Evolutionary conservation across 2,888 invertebrate genomes (phyloP).

Genomic region (Lycaena phlaeas): DNA sequence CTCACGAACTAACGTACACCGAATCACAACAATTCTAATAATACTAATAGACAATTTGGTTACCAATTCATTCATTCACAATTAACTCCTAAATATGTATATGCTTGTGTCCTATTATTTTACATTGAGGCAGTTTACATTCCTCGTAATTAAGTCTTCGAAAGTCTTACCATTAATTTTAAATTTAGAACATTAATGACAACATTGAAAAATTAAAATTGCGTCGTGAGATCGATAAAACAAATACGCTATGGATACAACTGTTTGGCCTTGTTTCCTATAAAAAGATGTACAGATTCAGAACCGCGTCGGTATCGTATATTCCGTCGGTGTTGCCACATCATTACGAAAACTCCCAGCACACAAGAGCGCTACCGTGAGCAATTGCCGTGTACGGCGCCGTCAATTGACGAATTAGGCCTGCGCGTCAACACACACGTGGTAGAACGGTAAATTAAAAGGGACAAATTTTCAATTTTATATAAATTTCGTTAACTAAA

Average conservation of each 20-base stretch:
- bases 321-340: conserved; percentile 11
- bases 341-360: conserved; percentile 20
- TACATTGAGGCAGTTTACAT: conserved; percentile 1
- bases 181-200: conserved; percentile 2
- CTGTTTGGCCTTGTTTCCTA: no score
- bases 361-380: conserved; percentile 53
- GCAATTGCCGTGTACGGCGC: conserved; percentile 64
- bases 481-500: neutral
- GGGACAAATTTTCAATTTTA: neutral
- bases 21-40: conserved; percentile 5
- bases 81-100: conserved; percentile 4
- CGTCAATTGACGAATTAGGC: conserved; percentile 71
- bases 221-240: no score
- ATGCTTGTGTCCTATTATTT: conserved; percentile 4
- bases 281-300: conserved; percentile 4
- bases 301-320: neutral
- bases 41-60: conserved; percentile 6
- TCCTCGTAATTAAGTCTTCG: neutral
- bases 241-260: no score
- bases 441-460: conserved; percentile 12
- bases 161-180: conserved; percentile 1
- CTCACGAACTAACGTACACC: conserved; percentile 1
- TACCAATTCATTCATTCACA: conserved; percentile 7
- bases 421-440: conserved; percentile 44
- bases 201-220: neutral